Base-by-base conservation (phyloP, 2,113 vertebrate species). In the Tichodroma muraria region DNA sequence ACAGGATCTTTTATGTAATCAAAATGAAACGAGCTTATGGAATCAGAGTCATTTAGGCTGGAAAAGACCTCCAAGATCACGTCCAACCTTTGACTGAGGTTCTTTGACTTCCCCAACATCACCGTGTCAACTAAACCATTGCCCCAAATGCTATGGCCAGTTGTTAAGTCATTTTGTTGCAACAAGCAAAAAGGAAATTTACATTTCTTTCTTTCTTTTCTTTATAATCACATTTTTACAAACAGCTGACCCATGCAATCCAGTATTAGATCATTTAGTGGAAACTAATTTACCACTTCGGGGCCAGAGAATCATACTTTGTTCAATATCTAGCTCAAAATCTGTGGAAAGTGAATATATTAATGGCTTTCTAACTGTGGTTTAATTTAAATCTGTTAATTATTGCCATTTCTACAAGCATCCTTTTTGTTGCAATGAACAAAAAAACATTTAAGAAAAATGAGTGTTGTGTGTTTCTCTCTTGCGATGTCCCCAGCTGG, bases 191-290 rank as follows among this genome's bases (percentile, higher is more conserved):
- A 68, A 30, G 6, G 22, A 45, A 65, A 69, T 31, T 8, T 23
- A 13, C 11, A 1, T 28, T 69, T 85, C 20, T 9, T 15, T 8
- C 21, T 71, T 78, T 88, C 8, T 50, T 89, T 61, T 72, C 31
- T 66, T 64, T 21, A 14, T 33, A 47, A 42, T 18, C 11, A 37
- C 6, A 11, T 38, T 81, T 63, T 80, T 65, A 14, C 5, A 50
- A 50, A 20, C 5, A 60, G 10, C 30, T 64, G 20, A 30, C 6
- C 12, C 2, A 0, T 60, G 10, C 59, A 52, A 4, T 37, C 33
- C 23, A 64, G 21, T 54, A 35, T 20, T 59, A 78, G 37, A 35
- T 10, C 21, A 37, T 50, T 87, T 49, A 54, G 13, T 30, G 13
- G 42, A 60, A 75, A 63, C 4, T 49, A 15, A 8, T 80, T 81